A percentile compares a stretch with the other conserved stretches of the same genome.
These are phyloP conservation scores for Coluber constrictor DNA, from an alignment of 2,797 vertebrate genomes.

Conservation along the genomic window DNA sequence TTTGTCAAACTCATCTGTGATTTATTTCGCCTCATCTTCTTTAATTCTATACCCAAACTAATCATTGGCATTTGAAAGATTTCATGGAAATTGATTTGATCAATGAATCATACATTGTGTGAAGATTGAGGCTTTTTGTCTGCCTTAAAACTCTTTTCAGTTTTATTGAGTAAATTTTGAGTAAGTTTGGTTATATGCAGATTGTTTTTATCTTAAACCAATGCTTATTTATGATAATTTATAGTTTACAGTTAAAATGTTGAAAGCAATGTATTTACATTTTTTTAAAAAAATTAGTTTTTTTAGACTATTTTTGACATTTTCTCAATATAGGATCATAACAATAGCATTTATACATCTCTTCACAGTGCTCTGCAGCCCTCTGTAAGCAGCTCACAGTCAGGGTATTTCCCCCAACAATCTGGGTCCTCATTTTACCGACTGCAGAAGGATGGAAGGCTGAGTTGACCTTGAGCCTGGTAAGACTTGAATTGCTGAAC, in stretches of 20 bases:
- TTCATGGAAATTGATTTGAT: background rate
- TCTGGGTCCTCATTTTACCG: no score
- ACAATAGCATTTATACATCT: no score
- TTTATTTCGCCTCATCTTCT: background rate
- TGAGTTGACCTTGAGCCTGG: no score
- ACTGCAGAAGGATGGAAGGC: no score
- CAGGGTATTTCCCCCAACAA: no score
- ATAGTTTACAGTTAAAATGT: background rate
- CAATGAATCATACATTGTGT: background rate
- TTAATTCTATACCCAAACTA: background rate
- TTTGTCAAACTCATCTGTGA: conserved; percentile 39
- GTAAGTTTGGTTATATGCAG: background rate
- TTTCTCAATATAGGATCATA: background rate
- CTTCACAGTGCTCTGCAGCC: no score
- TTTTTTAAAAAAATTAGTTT: background rate
- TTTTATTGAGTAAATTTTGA: background rate
- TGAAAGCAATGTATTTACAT: background rate
- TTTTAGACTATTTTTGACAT: background rate
- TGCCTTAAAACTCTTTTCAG: background rate
- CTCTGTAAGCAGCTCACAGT: no score
- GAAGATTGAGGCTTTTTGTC: background rate
- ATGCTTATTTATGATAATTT: background rate
- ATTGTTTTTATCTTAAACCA: background rate
- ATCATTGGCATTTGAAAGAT: no score
- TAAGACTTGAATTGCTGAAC: no score